Conservation (phyloP, 2,797 vertebrate species). For the Rhincodon typus region DNA sequence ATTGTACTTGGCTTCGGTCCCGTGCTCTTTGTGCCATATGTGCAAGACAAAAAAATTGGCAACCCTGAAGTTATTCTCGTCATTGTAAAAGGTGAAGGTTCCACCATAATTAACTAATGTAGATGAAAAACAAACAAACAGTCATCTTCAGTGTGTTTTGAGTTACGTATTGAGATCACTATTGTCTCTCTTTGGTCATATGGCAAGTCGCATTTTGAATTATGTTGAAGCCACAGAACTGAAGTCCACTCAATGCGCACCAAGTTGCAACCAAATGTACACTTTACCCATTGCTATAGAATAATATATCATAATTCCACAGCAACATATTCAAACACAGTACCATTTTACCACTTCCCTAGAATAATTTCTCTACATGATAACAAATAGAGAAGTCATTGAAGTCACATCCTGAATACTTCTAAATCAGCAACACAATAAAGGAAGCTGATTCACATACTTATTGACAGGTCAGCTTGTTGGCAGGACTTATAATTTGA, state of each 20-base stretch:
- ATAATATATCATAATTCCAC: neutral
- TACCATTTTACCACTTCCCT: neutral
- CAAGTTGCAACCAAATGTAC: neutral
- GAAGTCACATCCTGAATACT: neutral
- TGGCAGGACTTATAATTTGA: neutral
- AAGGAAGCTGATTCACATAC: neutral
- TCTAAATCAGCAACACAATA: neutral
- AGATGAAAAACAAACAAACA: neutral
- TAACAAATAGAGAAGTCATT: neutral
- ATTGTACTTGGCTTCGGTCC: neutral
- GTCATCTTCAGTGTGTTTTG: neutral
- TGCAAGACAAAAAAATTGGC: neutral
- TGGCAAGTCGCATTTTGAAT: neutral
- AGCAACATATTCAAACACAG: neutral
- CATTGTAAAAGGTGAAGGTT: neutral
- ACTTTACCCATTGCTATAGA: neutral
- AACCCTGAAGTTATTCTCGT: neutral
- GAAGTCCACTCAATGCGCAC: neutral
- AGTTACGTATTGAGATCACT: neutral
- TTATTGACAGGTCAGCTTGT: neutral
- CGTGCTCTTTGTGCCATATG: neutral
- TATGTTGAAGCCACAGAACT: neutral
- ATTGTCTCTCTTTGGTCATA: neutral
- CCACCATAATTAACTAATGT: neutral
- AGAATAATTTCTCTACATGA: neutral